Base-by-base conservation (phyloP, 2,797 vertebrate genomes). In the Gallinago solitaria region DNA sequence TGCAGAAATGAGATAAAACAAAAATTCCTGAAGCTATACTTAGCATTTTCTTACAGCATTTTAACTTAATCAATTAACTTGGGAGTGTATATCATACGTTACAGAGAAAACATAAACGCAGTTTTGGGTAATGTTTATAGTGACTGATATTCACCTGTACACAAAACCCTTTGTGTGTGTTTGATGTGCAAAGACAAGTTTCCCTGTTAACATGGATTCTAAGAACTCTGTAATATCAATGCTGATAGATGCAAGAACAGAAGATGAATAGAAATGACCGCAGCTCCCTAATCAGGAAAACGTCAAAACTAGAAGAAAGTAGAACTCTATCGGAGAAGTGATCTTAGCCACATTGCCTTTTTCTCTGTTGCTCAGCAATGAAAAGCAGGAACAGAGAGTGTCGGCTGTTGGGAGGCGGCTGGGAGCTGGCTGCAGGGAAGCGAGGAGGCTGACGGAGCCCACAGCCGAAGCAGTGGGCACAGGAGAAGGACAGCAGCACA, bases 1-100 rank as follows among this genome's bases (percentile, higher is more conserved):
- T 99, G 98, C 78, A 63, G 91, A 94, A 87, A 94, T 24, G 50
- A 95, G 87, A 93, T 33, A 47, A 70, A 65, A 61, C 15, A 57
- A 91, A 85, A 71, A 48, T 9, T 71, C 28, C 60, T 73, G 41
- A 82, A 91, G 57, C 2, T 48, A 83, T 43, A 56, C 33, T 53
- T 76, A 68, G 7, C 27, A 41, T 82, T 83, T 93, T 88, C 35
- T 63, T 48, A 60, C 0, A 5, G 9, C 3, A 1, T 43, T 85
- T 91, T 65, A 89, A 87, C 17, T 60, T 24, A 53, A 75, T 18
- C 28, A 79, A n/a, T 45, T 80, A 86, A 70, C 25, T 48, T 27
- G 63, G 20, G 30, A 89, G 6, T 16, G 27, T 47, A 28, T 5
- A 53, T 70, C 14, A 37, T 4, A 47, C 9, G 20, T 12, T 12